Base-by-base conservation (phyloP, 2,113 vertebrate species). In the Psephotus haematonotus region DNA sequence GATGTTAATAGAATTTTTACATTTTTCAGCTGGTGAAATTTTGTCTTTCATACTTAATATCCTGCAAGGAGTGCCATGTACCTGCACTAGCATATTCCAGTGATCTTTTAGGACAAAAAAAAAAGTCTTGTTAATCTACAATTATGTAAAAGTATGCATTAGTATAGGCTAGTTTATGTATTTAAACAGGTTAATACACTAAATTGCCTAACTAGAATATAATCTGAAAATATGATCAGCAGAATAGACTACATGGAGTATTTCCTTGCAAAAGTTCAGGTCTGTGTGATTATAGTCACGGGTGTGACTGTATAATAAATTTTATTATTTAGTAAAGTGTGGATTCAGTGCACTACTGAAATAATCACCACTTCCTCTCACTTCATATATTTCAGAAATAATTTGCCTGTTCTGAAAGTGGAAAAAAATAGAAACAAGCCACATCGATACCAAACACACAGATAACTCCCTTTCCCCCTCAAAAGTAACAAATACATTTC, bases 351-450 rank as follows among this genome's bases (percentile, higher is more conserved):
- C 4, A 4, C 11, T 47, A 23, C 27, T 91, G 89, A 91, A 96
- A 82, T 92, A 70, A 46, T 24, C 25, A 71, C 24, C 37, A 46
- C 10, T 74, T 92, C 50, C 79, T 96, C 85, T 88, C 85, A 44
- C 41, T 94, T 84, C 28, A 59, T 83, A 29, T 23, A 81, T 82
- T 87, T 92, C 47, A 90, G 87, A 89, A 94, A 84, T 49, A 91
- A 59, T 78, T 41, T 86, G 23, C 35, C 15, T 57, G 33, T 93
- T 53, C 50, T 70, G 18, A 90, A 97, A 93, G 70, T 49, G 50
- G 31, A 94, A 82, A 72, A 19, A 35, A 16, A 6, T 1, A 31
- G 35, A 70, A 78, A 43, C 6, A 78, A 81, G 22, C 3, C 23
- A 31, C 39, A 70, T 69, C 50, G 27, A 43, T 89, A 68, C 59